Evolutionary conservation across 1,140 invertebrate genomes (phyloP).

Genomic region (Eriocheir sinensis): DNA sequence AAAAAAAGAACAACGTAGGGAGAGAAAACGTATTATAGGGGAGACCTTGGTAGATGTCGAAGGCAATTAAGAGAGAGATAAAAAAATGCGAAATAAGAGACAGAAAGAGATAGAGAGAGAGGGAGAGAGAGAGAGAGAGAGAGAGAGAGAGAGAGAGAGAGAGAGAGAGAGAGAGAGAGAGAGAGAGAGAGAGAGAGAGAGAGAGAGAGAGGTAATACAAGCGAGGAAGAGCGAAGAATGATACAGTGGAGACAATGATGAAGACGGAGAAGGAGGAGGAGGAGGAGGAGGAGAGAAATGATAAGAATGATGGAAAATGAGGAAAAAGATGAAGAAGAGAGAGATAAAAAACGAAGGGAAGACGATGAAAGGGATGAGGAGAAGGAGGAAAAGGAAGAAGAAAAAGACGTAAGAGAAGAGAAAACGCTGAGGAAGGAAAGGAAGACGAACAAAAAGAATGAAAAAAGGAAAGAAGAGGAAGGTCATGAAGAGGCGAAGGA

Average conservation of each 20-base stretch:
- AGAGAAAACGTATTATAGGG: background rate
- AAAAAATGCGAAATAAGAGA: background rate
- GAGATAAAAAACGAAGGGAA: background rate
- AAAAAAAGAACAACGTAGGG: background rate
- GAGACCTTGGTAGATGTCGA: background rate
- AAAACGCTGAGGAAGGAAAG: too few species aligned
- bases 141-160: too few species aligned
- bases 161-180: too few species aligned
- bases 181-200: too few species aligned
- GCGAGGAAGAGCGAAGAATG: too few species aligned
- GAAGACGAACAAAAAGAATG: too few species aligned
- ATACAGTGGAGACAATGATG: too few species aligned
- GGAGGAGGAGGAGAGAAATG: background rate
- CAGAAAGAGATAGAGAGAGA: background rate
- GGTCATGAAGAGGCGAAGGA: background rate
- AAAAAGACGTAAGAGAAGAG: background rate
- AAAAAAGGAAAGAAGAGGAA: too few species aligned
- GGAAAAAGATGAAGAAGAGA: background rate
- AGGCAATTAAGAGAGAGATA: background rate
- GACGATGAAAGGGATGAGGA: background rate
- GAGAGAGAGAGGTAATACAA: too few species aligned
- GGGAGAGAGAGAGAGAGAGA: background rate
- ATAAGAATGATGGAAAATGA: background rate
- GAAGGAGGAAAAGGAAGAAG: background rate
- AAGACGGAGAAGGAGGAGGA: too few species aligned